A percentile compares a stretch with the other conserved stretches of the same genome.
Evolutionary conservation across 2,797 vertebrate genomes (phyloP).

Genomic region (Simalia tracyae): DNA sequence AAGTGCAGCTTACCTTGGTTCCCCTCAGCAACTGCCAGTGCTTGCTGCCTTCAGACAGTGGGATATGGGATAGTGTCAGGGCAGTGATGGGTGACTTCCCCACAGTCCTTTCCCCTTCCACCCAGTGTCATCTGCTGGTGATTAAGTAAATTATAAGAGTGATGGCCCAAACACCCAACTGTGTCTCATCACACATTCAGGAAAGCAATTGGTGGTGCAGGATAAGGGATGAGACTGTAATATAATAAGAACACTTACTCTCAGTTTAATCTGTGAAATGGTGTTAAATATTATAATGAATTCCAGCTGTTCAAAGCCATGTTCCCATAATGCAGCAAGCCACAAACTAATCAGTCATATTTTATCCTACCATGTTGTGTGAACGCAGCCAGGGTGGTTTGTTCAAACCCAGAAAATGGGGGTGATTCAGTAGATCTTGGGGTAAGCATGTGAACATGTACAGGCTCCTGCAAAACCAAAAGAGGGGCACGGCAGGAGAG

Average conservation of each 20-base stretch:
- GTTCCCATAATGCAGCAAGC: background rate
- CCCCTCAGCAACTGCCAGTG: background rate
- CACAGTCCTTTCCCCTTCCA: background rate
- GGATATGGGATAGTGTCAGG: background rate
- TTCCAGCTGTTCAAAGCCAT: background rate
- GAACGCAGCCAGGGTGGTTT: background rate
- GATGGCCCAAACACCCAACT: background rate
- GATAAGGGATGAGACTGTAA: background rate
- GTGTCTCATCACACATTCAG: background rate
- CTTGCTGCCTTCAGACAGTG: background rate
- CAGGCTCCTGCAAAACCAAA: background rate
- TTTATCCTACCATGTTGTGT: background rate
- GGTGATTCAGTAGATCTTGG: background rate
- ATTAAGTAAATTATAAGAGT: background rate
- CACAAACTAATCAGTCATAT: background rate
- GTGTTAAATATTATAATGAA: background rate
- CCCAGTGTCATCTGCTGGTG: background rate
- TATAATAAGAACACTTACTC: background rate
- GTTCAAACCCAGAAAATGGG: background rate
- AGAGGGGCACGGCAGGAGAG: background rate
- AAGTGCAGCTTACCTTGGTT: background rate
- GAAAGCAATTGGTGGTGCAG: background rate
- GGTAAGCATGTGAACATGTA: background rate
- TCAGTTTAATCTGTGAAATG: background rate
- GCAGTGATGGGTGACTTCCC: background rate